Conservation (phyloP, 1,140 invertebrate species). For the Drosophila malerkotliana region DNA sequence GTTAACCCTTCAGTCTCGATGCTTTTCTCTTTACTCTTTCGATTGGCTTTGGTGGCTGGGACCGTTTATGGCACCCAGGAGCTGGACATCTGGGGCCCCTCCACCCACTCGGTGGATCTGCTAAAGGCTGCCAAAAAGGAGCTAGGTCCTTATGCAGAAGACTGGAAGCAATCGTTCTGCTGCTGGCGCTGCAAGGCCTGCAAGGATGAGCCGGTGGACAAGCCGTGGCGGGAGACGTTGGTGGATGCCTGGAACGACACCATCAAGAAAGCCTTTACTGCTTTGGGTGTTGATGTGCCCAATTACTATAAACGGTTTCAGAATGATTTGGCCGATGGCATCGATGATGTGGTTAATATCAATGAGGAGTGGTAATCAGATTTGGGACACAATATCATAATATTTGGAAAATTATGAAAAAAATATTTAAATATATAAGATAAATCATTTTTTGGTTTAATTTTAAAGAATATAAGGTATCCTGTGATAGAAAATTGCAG, state of each 20-base stretch:
- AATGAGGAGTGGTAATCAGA: background rate
- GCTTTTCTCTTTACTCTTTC: conserved; percentile 19
- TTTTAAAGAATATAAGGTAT: no score
- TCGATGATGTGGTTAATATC: background rate
- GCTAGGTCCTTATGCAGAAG: conserved; percentile 5
- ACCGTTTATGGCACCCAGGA: conserved; percentile 13
- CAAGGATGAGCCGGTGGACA: background rate
- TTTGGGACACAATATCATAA: background rate
- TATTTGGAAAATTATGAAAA: background rate
- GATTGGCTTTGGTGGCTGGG: conserved; percentile 33
- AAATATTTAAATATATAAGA: no score
- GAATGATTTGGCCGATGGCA: conserved; percentile 10
- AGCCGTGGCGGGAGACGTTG: conserved; percentile 34
- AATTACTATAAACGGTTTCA: conserved; percentile 13
- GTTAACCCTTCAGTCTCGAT: background rate
- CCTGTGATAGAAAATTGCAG: no score
- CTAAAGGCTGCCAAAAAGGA: conserved; percentile 12
- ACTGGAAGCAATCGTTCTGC: conserved; percentile 22
- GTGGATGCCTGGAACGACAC: conserved; percentile 46
- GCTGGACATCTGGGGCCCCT: conserved; percentile 28
- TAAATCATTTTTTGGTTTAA: no score
- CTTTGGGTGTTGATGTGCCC: conserved; percentile 8
- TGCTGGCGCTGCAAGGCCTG: conserved; percentile 13
- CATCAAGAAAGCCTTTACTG: conserved; percentile 22
- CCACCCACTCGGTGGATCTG: conserved; percentile 6